Evolutionary conservation across 2,113 vertebrate species (phyloP), one percentile per base, ranked within the genome.

Genomic region (Tychaedon coryphoeus): DNA sequence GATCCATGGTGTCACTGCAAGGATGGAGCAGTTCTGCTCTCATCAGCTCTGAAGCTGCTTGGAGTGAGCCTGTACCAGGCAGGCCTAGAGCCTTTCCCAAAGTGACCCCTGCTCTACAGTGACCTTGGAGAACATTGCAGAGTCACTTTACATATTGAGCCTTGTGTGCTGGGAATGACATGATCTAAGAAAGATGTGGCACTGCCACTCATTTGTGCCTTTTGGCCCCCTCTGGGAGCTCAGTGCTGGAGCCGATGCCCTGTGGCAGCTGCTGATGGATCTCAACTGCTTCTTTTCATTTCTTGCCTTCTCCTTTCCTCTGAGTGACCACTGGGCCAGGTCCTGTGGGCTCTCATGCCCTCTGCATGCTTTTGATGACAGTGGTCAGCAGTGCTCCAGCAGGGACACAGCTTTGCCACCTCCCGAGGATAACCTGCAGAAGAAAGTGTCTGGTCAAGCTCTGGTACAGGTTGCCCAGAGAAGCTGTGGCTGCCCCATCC

Each of bases 1-100:
- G 81, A 90, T 95, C 96, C 97, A 98, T 97, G 73, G 48, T 75
- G 71, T 24, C n/a, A 50, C 66, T 9, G 23, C 60, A 67, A 77
- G 77, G 84, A 40, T 43, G 57, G 66, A 71, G 47, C 33, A 29
- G 80, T 42, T 47, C 54, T 42, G 60, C 31, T 80, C 40, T 64
- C 51, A n/a, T 60, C 0, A 1, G 31, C n/a, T 62, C 57, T 45
- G 14, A 40, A 77, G 56, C 10, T 76, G 16, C 76, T 74, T 40
- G 65, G 60, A 36, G 10, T 62, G 8, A 85, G 12, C 50, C 26
- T 71, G 28, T 42, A 42, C 8, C 7, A 29, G 31, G 78, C 23
- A 74, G 58, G 26, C 15, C 34, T 70, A 87, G 47, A 50, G 45
- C 40, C n/a, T 23, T 78, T 78, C 76, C 43, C 53, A 71, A 69